phyloP scores from a whole-genome alignment of 37 sponge, comb jelly and placozoan genomes.

The Hexactinellida sp. region DNA sequence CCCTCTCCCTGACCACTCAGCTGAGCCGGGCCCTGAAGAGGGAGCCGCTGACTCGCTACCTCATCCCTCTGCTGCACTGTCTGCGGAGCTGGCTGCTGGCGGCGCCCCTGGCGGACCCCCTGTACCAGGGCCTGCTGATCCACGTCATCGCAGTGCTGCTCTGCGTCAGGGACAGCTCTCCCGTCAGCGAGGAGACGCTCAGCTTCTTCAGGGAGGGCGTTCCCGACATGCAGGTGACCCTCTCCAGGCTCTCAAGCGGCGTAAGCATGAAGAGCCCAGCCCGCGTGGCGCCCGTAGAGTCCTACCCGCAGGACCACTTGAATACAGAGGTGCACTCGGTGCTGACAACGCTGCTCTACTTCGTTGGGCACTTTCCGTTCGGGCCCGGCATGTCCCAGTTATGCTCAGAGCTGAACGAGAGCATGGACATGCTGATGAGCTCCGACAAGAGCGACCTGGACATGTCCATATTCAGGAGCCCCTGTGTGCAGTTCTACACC shows the following conservation, averaged over 20 bases:
- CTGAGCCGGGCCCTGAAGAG: background rate
- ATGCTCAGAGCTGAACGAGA: conserved; percentile 36
- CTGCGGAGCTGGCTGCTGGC: conserved; percentile 21
- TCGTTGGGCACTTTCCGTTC: conserved; percentile 72
- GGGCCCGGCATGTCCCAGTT: conserved; percentile 63
- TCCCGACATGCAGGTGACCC: background rate
- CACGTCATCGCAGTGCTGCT: background rate
- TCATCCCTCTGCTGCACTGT: conserved; percentile 1
- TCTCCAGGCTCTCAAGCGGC: background rate
- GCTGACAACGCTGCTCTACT: conserved; percentile 42
- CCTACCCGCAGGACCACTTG: background rate
- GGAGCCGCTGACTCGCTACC: background rate
- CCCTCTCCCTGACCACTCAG: background rate
- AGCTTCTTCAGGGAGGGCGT: background rate
- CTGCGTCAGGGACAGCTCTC: background rate
- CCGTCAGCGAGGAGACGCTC: background rate
- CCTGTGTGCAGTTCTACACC: conserved; percentile 49
- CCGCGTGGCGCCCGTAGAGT: background rate
- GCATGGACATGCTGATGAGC: background rate
- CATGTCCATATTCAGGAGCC: conserved; percentile 9
- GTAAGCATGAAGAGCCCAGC: background rate
- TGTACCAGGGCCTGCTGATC: background rate
- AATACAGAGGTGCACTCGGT: conserved; percentile 25
- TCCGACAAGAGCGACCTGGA: background rate
- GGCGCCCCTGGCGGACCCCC: background rate